These are phyloP conservation scores for Acanthaster planci DNA, from an alignment of 35 echinoderm and acorn worm species.

Conservation along the genomic window DNA sequence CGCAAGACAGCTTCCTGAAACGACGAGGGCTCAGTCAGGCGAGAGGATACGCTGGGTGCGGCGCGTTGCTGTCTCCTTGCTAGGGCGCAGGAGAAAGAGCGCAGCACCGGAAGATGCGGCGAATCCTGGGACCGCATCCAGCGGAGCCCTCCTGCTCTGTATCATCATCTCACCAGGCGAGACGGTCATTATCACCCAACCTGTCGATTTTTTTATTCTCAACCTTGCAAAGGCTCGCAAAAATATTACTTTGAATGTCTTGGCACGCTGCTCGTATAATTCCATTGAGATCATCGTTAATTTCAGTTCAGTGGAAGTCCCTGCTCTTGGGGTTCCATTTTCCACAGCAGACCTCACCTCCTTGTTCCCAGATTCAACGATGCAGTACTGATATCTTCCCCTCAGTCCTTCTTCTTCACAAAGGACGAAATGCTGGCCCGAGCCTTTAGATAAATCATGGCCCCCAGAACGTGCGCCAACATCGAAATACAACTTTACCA, in stretches of 20 bases:
- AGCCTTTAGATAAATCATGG: slow-evolving; percentile 22
- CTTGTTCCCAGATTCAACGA: background rate
- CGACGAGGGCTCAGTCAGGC: background rate
- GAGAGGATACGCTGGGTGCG: too few species aligned
- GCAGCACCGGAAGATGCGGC: background rate
- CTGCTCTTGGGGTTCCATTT: too few species aligned
- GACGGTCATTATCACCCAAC: background rate
- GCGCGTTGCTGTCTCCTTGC: background rate
- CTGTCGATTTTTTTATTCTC: slow-evolving; percentile 2
- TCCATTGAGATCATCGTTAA: too few species aligned
- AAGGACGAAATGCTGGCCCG: background rate
- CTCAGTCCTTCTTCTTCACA: background rate
- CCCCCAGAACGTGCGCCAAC: slow-evolving; percentile 15
- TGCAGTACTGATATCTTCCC: slow-evolving; percentile 3
- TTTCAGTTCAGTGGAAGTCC: too few species aligned
- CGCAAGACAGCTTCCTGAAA: slow-evolving; percentile 6
- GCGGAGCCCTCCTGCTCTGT: background rate
- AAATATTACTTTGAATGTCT: too few species aligned
- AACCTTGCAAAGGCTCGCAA: too few species aligned
- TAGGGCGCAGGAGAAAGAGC: background rate
- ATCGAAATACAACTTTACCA: slow-evolving; percentile 23
- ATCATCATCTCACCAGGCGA: background rate
- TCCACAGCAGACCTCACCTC: background rate
- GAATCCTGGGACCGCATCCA: background rate
- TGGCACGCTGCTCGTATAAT: too few species aligned